These are phyloP conservation scores for Oikopleura albicans DNA, from an alignment of 23 tunicate species.

Conservation along the genomic window DNA sequence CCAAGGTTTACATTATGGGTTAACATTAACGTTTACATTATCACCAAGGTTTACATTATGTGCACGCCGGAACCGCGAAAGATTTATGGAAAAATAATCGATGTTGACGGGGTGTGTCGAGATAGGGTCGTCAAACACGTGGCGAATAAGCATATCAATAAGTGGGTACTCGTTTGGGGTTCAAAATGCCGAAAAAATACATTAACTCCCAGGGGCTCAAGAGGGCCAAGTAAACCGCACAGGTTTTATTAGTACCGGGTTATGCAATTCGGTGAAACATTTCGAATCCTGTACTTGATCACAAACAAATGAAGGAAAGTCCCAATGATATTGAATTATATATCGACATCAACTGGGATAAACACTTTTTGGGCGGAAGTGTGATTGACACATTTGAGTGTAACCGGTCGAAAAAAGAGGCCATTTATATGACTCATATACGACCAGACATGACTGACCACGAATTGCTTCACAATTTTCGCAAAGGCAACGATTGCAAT, in stretches of 20 bases:
- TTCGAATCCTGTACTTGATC: no score
- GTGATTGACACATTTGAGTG: background rate
- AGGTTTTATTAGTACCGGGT: no score
- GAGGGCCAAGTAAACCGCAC: no score
- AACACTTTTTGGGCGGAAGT: background rate
- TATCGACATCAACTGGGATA: background rate
- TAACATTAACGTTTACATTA: no score
- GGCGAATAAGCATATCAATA: background rate
- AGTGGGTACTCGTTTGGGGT: no score
- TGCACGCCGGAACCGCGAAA: background rate
- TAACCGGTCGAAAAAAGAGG: background rate
- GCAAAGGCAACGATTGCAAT: no score
- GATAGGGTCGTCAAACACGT: background rate
- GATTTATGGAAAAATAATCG: background rate
- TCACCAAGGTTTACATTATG: background rate
- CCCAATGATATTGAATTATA: background rate
- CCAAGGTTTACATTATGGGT: slow-evolving; percentile 11
- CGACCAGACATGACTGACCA: background rate
- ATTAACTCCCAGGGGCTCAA: no score
- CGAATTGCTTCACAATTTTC: no score
- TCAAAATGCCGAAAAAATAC: no score
- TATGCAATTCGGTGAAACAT: no score
- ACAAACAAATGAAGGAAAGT: background rate
- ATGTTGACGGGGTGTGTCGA: background rate
- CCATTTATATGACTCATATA: slow-evolving; percentile 8